Evolutionary conservation across 2,113 vertebrate genomes (phyloP).

Genomic region (Ivindomyrus marchei): DNA sequence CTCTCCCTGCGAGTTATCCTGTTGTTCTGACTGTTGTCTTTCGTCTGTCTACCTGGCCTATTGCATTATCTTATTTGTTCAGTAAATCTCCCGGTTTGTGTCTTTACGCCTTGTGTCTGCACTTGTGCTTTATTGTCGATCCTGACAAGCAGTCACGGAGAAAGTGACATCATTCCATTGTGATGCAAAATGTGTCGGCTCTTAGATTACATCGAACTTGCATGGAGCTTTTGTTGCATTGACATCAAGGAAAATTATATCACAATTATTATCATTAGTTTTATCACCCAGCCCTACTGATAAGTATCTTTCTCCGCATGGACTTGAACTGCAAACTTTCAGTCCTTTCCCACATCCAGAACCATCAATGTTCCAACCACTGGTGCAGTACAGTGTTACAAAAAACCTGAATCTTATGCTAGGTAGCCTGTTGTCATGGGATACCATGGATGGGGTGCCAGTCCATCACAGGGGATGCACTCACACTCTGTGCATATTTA

Average conservation of each 20-base stretch:
- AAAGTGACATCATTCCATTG: background rate
- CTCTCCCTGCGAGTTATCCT: background rate
- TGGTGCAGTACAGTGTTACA: background rate
- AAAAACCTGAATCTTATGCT: background rate
- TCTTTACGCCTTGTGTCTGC: background rate
- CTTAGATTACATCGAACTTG: background rate
- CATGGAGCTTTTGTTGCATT: background rate
- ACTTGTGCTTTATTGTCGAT: background rate
- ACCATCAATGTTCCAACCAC: background rate
- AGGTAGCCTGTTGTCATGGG: background rate
- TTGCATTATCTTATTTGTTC: background rate
- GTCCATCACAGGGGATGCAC: background rate
- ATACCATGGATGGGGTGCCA: background rate
- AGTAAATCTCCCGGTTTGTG: background rate
- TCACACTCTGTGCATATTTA: background rate
- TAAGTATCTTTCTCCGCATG: background rate
- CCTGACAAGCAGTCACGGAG: background rate
- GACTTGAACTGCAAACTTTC: background rate
- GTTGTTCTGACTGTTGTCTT: background rate
- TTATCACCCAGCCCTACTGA: background rate
- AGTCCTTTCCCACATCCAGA: background rate
- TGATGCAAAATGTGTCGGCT: background rate
- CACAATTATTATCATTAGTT: background rate
- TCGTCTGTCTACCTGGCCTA: background rate
- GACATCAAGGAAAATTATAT: background rate